phyloP scores from a whole-genome alignment of 2,888 invertebrate genomes.

The Pyrrhosoma nymphula region DNA sequence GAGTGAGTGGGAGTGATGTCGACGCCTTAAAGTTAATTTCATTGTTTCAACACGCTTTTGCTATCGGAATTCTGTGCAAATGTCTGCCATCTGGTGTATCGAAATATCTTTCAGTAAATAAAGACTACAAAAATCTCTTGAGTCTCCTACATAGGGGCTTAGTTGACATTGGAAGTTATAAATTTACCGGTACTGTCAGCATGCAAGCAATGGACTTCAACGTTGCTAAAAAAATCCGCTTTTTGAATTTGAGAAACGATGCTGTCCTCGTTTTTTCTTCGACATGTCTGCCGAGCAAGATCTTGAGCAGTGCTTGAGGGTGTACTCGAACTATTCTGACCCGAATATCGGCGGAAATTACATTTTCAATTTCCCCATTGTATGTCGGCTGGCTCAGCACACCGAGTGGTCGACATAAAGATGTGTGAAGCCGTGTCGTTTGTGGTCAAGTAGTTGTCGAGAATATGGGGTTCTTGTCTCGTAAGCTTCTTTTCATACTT shows the following conservation, averaged over 20 bases:
- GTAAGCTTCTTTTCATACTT: not conserved
- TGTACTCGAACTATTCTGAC: not conserved
- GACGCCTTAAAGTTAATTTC: too few species aligned
- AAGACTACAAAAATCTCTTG: too few species aligned
- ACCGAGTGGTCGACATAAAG: not conserved
- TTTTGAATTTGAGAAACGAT: not conserved
- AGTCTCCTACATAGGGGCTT: too few species aligned
- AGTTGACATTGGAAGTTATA: not conserved
- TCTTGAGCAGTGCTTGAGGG: not conserved
- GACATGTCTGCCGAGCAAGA: not conserved
- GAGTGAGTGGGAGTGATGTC: too few species aligned
- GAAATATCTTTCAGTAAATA: too few species aligned
- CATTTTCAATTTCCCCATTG: not conserved
- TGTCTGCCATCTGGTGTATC: too few species aligned
- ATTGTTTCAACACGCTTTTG: too few species aligned
- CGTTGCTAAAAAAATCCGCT: not conserved
- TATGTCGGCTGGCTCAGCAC: not conserved
- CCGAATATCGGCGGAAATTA: not conserved
- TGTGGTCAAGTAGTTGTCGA: not conserved
- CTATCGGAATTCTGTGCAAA: too few species aligned
- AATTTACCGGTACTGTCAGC: not conserved
- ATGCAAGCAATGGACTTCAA: not conserved
- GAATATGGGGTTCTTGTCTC: not conserved
- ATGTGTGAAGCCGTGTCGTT: not conserved
- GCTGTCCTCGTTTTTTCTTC: not conserved